Conservation (phyloP, 2,113 vertebrate species). For the Sus scrofa region DNA sequence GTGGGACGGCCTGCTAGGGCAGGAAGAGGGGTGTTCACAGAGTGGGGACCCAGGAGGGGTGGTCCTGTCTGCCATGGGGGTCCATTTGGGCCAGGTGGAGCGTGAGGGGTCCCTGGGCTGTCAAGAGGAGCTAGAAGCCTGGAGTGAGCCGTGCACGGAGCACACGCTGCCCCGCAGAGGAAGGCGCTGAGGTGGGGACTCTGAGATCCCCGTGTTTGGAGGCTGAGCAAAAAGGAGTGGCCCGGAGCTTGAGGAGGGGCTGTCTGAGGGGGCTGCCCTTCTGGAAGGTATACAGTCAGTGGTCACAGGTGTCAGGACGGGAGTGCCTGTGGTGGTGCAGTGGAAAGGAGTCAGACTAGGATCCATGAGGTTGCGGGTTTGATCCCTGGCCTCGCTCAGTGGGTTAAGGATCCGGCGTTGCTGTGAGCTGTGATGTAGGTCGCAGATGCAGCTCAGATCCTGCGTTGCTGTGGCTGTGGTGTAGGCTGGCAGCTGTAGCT, state of each 20-base stretch:
- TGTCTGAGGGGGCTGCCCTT: too few relatives aligned
- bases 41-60: neutral
- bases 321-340: too few relatives aligned
- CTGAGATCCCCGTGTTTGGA: accelerated
- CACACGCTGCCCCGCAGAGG: neutral
- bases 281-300: neutral
- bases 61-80: too few relatives aligned
- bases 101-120: neutral
- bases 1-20: neutral
- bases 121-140: neutral
- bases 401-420: too few relatives aligned
- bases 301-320: neutral
- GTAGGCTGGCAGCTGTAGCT: too few relatives aligned
- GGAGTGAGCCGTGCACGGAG: accelerated
- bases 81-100: neutral
- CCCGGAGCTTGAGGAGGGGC: neutral
- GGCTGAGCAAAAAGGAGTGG: neutral
- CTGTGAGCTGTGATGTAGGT: too few relatives aligned
- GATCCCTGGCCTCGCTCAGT: too few relatives aligned
- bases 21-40: neutral
- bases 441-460: too few relatives aligned
- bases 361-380: too few relatives aligned
- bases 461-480: too few relatives aligned
- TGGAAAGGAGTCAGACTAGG: too few relatives aligned
- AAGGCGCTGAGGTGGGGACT: accelerated